Percentiles rank a stretch among this genome's conserved stretches.
Conservation (phyloP, 2,113 vertebrate genomes). For the Pluvialis apricaria region DNA sequence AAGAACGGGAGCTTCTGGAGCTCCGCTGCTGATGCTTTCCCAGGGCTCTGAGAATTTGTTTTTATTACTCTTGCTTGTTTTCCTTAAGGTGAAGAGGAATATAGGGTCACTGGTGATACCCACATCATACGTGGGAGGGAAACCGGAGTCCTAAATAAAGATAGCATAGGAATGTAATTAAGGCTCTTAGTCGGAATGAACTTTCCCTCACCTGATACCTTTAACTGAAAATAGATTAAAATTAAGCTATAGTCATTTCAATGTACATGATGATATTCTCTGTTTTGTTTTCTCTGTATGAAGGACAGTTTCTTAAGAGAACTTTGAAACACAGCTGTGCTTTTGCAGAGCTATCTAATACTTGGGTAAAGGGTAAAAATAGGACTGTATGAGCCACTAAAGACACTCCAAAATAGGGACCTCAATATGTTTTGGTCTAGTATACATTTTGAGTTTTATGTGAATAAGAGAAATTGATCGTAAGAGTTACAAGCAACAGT, state of each 20-base stretch:
- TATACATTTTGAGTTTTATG: neutral
- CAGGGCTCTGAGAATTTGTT: rapidly evolving
- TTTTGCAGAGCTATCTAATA: neutral
- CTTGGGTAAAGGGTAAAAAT: neutral
- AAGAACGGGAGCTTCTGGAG: neutral
- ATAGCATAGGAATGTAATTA: neutral
- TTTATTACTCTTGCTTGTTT: neutral
- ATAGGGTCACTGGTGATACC: neutral
- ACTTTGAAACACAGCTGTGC: neutral
- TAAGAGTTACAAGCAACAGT: neutral
- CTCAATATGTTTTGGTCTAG: neutral
- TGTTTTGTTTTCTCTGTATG: neutral
- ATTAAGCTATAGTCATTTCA: neutral
- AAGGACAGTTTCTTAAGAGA: neutral
- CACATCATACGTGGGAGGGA: neutral
- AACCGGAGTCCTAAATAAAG: neutral
- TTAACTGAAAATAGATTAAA: neutral
- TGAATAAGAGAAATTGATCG: neutral
- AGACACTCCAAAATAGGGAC: neutral
- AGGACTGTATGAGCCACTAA: neutral
- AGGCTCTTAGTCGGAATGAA: neutral
- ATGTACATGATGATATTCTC: rapidly evolving
- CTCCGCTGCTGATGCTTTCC: rapidly evolving
- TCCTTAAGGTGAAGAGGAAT: neutral
- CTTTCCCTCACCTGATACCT: neutral